Evolutionary conservation across 1,140 invertebrate genomes (phyloP), one percentile per base, ranked within the genome.

Genomic region (Papilio helenus): DNA sequence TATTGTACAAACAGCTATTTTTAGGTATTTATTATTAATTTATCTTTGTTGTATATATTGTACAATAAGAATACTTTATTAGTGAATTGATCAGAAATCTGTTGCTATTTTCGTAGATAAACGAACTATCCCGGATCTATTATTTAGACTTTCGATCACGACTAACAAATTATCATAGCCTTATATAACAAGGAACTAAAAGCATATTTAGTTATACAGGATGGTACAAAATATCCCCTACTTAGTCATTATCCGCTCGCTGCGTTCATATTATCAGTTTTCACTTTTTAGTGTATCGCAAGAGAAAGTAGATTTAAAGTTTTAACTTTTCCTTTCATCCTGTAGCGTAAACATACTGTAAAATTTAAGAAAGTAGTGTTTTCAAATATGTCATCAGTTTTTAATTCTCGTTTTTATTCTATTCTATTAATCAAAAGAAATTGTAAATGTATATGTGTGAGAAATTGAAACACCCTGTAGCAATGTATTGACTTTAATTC

Each of bases 231-330:
- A 18, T 16, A 44, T 34, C 9, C 68, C 51, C 2, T 72, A 80
- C 76, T 84, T 86, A 86, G 76, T 80, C 71, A 81, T 76, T 79
- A 85, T 83, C 82, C 81, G 42, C 80, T 76, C 79, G 49, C 80
- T 76, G 72, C 82, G 79, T 79, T 80, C 83, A 89, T 92, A 58
- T 65, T 77, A 88, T 84, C 88, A 91, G 88, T 93, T 94, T 68
- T 94, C 91, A 92, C 92, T 94, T 94, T 91, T 94, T 93, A 93
- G 89, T 89, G 86, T 89, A 82, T 88, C 73, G 76, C 73, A 79
- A 88, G 92, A 91, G 91, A 94, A 93, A 94, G 91, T 93, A 81
- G 86, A 87, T 89, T 84, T 86, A 81, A 83, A 83, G 76, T 88
- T 87, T 86, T 82, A 88, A 92, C 90, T 91, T 85, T 91, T 93